Evolutionary conservation across 2,888 invertebrate species (phyloP), one percentile per base, ranked within the genome.

Genomic region (Schizaphis graminum): DNA sequence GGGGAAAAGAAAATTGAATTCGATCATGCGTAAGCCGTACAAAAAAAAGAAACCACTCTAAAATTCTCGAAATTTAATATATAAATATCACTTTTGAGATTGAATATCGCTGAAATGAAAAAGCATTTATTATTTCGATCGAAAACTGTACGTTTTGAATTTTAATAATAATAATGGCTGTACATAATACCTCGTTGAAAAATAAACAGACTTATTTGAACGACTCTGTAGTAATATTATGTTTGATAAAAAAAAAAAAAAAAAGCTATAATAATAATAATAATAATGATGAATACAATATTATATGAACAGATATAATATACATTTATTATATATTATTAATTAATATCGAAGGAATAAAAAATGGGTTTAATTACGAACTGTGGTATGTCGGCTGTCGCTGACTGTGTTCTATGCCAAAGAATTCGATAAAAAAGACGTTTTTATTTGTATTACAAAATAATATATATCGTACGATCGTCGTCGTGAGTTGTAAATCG

Each of bases 1-100:
- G n/a, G 21, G 57, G 57, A 10, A 67, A 88, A 88, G 88, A 88
- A 92, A 92, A 92, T 92, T 88, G 92, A 92, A 92, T 88, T 88
- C 67, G 5, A 53, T 88, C 88, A 53, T 92, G 88, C 88, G 67
- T 88, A 4, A 88, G 88, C 28, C n/a, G 86, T 26, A 41, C n/a
- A 26, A 53, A 24, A 35, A n/a, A 85, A n/a, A 85, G 26, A 86
- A 92, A 89, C 89, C 56, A 41, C 26, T 44, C 24, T 35, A 89
- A 35, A 56, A 88, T 88, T 88, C 5, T 7, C 11, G 21, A 21
- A 10, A 5, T 49, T 44, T 57, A 35, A 10, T n/a, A 1, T 47
- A 89, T 61, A 35, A 89, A 28, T n/a, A 89, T 89, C 26, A 28
- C 44, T 88, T n/a, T 10, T 44, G 26, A 44, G 26, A 44, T 47